phyloP scores from a whole-genome alignment of 30 jellyfish, hydroid and myxozoan species.

The Hydra vulgaris region DNA sequence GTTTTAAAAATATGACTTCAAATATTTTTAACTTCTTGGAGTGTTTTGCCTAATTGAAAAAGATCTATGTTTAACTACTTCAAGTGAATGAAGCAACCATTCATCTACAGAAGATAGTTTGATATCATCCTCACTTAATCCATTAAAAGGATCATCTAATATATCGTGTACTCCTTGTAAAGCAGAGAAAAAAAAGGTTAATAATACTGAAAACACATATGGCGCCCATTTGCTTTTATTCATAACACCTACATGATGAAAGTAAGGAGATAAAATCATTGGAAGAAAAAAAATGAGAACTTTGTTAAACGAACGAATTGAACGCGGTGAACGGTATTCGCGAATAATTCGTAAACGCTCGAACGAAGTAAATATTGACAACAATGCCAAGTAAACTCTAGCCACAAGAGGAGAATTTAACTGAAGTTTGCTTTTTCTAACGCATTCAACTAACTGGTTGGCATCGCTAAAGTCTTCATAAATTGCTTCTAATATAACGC shows the following conservation, averaged over 20 bases:
- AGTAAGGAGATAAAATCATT: constrained; percentile 65
- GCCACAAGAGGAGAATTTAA: constrained; percentile 11
- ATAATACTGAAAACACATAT: constrained; percentile 51
- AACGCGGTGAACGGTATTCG: constrained; percentile 84
- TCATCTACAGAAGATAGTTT: constrained; percentile 72
- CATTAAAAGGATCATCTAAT: constrained; percentile 85
- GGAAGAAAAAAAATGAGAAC: constrained; percentile 65
- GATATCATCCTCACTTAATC: constrained; percentile 84
- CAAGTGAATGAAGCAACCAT: constrained; percentile 73
- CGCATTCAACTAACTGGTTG: background rate
- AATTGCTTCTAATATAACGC: background rate
- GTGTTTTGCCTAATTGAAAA: constrained; percentile 68
- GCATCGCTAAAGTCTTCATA: background rate
- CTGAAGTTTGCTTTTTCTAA: background rate
- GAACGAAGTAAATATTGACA: constrained; percentile 48
- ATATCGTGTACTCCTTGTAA: constrained; percentile 23
- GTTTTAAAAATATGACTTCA: too few relatives aligned
- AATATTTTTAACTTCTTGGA: too few relatives aligned
- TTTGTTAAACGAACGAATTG: constrained; percentile 84
- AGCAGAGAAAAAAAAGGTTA: constrained; percentile 68
- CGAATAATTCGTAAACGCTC: constrained; percentile 84
- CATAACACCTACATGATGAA: constrained; percentile 39
- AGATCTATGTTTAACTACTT: constrained; percentile 68
- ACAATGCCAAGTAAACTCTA: constrained; percentile 29
- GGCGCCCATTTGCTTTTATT: constrained; percentile 62